Base-by-base conservation (phyloP, 2,113 vertebrate species). In the Hymenochirus boettgeri region DNA sequence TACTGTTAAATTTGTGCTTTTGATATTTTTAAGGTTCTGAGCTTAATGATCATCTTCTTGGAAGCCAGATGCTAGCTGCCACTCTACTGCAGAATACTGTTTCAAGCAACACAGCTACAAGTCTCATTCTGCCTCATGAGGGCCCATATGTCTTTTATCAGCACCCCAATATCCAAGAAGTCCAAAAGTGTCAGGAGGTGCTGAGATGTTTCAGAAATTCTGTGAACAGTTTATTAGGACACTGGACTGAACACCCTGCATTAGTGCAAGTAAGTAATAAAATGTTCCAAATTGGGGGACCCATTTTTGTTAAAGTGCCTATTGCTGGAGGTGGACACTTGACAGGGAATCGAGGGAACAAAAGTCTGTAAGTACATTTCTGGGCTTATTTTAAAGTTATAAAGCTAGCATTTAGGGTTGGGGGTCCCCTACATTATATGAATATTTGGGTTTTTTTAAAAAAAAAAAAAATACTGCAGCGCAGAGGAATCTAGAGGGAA, bases 81-180 rank as follows among this genome's bases (percentile, higher is more conserved):
- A 70, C 90, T 23, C 77, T 99, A 6, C 88, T 94, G 25, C 88
- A 82, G 75, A 96, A 95, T 78, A 91, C 89, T 0, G 88, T 98
- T 24, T 89, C 83, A 72, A 90, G 85, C 26, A 83, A 82, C 7
- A 76, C 65, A 0, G 7, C 71, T 1, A 87, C 86, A 9, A 83
- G 82, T 27, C 83, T 96, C 18, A 13, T 69, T 9, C 65, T 97
- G 39, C 80, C 81, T 25, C 76, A 83, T 11, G 86, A 91, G 0
- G 92, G 90, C 2, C 88, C 92, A 0, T 99, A 97, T 58, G 93
- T 99, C 77, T 98, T 99, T 79, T 99, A 99, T 72, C 93, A 91
- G 66, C 89, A 97, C 57, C 89, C 93, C 58, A 97, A 96, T 55
- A 83, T 94, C 77, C 83, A 83, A 21, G 86, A 98, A 82, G 92